Evolutionary conservation across 2,113 vertebrate genomes (phyloP), one percentile per base, ranked within the genome.

Genomic region (Nicator chloris): DNA sequence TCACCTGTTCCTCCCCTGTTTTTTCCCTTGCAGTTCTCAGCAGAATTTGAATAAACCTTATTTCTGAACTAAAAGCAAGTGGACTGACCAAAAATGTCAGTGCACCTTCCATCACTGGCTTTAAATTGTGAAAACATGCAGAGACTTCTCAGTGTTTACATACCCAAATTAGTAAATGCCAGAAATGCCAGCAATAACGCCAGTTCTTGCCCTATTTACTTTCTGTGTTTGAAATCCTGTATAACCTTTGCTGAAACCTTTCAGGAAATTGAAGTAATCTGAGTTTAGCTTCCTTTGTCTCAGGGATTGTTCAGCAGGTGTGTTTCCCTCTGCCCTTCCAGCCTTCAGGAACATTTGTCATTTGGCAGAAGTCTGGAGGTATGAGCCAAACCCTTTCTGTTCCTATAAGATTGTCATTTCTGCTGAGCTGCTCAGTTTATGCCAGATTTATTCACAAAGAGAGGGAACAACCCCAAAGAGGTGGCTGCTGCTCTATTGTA

Each of bases 181-280:
- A n/a, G 73, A 96, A 97, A 94, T 90, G 75, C 56, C 92, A 91
- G 76, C 63, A 92, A 33, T 90, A 95, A 94, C 59, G 40, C 82
- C 56, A 69, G 24, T 45, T 76, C 82, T 82, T 44, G 42, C 60
- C 63, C 75, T 85, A 10, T 94, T 94, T 72, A 35, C 72, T 75
- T 91, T 92, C 23, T n/a, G 1, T 75, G 19, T 91, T 94, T 94
- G 66, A 91, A 87, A 81, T 72, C 47, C 49, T 82, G 35, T 35
- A 16, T 91, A 80, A 97, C 94, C 91, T 96, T 96, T 95, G 83
- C 83, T 27, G 69, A 94, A 94, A 88, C 83, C 88, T 91, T 96
- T 88, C 72, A 51, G 76, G 31, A 81, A 92, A 91, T 56, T 45
- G 61, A 42, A 68, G 31, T 10, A 16, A 49, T 83, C 82, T 40